These are phyloP conservation scores for Drosophila navojoa DNA, from an alignment of 1,140 invertebrate species.

Conservation along the genomic window DNA sequence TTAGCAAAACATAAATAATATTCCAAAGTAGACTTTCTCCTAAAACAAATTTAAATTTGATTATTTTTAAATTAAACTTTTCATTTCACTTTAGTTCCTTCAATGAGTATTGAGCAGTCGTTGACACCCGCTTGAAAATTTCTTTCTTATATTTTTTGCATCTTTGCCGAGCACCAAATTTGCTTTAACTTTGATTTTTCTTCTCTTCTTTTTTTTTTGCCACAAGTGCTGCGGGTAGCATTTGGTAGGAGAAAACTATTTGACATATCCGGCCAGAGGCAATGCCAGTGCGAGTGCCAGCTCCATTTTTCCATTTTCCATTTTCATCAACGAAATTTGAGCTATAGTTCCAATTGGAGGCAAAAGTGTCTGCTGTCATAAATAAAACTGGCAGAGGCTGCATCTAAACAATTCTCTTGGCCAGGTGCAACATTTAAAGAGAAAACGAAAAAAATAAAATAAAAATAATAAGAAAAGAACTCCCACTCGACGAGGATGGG, in stretches of 20 bases:
- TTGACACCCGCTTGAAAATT: slow-evolving; percentile 3
- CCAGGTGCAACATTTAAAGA: slow-evolving; percentile 16
- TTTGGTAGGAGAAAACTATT: slow-evolving; percentile 23
- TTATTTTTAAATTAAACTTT: too few species aligned
- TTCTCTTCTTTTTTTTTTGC: slow-evolving; percentile 43
- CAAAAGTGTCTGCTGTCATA: slow-evolving; percentile 9
- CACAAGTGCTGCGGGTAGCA: slow-evolving; percentile 44
- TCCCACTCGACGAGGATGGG: slow-evolving; percentile 90
- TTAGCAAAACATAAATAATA: too few species aligned
- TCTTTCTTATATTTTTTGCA: slow-evolving; percentile 34
- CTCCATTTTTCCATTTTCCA: slow-evolving; percentile 3
- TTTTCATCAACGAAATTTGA: slow-evolving; percentile 21
- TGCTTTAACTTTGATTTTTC: slow-evolving; percentile 8
- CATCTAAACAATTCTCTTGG: not conserved
- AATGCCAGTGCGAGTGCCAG: not conserved
- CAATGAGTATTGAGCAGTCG: too few species aligned
- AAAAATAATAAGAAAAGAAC: slow-evolving; percentile 20
- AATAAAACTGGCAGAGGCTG: slow-evolving; percentile 11
- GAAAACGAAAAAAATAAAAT: slow-evolving; percentile 6
- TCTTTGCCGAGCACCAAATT: slow-evolving; percentile 13
- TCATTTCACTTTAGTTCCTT: too few species aligned
- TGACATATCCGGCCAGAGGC: slow-evolving; percentile 17
- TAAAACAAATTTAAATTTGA: too few species aligned
- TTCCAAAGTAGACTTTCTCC: too few species aligned
- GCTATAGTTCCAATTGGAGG: slow-evolving; percentile 6